Conservation (phyloP, 2,113 vertebrate species). For the Eleginops maclovinus region DNA sequence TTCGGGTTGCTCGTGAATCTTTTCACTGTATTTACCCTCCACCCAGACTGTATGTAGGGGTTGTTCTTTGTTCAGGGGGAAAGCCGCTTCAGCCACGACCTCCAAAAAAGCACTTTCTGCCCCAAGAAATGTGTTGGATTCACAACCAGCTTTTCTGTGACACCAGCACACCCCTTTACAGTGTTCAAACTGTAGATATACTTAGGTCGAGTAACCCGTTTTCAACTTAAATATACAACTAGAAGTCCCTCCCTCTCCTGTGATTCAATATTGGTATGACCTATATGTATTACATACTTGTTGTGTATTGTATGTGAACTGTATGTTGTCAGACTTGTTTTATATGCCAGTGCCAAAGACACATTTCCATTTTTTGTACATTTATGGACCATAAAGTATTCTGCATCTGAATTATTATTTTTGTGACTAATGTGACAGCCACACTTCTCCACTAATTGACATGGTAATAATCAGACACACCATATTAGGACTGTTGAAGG, state of each 20-base stretch:
- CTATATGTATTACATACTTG: too few species aligned
- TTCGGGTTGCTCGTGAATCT: constrained; percentile 61
- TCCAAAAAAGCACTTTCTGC: constrained; percentile 1
- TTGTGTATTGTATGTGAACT: too few species aligned
- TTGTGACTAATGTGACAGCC: neutral
- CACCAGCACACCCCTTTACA: constrained; percentile 14
- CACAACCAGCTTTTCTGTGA: constrained; percentile 17
- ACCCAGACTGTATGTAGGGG: constrained; percentile 55
- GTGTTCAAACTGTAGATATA: constrained; percentile 3
- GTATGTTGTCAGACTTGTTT: too few species aligned
- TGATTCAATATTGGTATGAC: too few species aligned
- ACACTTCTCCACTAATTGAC: neutral
- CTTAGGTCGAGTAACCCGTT: neutral
- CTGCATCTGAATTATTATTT: too few species aligned
- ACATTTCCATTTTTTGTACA: too few species aligned
- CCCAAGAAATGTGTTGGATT: constrained; percentile 38
- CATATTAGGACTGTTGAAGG: neutral
- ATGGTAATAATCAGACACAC: neutral
- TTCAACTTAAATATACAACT: constrained; percentile 8
- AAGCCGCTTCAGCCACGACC: constrained; percentile 30
- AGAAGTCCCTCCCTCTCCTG: neutral
- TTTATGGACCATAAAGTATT: too few species aligned
- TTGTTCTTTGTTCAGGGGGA: constrained; percentile 70
- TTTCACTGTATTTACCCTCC: constrained; percentile 72
- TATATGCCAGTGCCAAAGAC: too few species aligned